These are phyloP conservation scores for Lypha dubia DNA, from an alignment of 2,888 invertebrate species.

Conservation along the genomic window DNA sequence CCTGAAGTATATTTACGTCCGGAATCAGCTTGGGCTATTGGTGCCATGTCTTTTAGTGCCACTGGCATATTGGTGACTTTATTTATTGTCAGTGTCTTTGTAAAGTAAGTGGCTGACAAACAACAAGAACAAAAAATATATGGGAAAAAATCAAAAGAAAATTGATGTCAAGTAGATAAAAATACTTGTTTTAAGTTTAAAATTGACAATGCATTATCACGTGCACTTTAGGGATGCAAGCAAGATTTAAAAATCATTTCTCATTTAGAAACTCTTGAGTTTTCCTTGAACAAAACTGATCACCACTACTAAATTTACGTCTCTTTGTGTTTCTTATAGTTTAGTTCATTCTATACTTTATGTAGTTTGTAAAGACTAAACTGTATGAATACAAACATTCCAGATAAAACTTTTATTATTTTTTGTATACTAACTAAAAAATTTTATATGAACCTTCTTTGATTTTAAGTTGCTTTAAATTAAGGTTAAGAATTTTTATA, in stretches of 20 bases:
- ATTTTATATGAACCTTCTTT: background rate
- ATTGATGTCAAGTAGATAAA: background rate
- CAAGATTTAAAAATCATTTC: too few relatives aligned
- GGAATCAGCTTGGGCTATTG: slow-evolving; percentile 95
- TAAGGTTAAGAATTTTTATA: background rate
- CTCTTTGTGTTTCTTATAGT: background rate
- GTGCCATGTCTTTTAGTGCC: slow-evolving; percentile 94
- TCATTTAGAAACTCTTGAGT: too few relatives aligned
- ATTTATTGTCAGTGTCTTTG: slow-evolving; percentile 91
- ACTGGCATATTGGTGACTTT: slow-evolving; percentile 92
- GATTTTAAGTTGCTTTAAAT: background rate
- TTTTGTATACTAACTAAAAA: background rate
- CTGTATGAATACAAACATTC: background rate
- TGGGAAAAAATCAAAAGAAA: background rate
- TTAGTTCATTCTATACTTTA: background rate
- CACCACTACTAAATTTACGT: background rate
- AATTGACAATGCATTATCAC: background rate
- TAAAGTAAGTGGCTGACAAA: slow-evolving; percentile 83
- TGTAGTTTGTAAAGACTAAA: background rate
- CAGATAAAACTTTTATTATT: background rate
- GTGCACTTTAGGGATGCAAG: background rate
- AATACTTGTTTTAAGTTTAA: background rate
- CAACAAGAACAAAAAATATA: too few relatives aligned
- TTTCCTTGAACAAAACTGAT: background rate
- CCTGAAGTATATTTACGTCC: slow-evolving; percentile 92